These are phyloP conservation scores for Yoshiicerus persimilis DNA, from an alignment of 1,140 invertebrate genomes.

Conservation along the genomic window DNA sequence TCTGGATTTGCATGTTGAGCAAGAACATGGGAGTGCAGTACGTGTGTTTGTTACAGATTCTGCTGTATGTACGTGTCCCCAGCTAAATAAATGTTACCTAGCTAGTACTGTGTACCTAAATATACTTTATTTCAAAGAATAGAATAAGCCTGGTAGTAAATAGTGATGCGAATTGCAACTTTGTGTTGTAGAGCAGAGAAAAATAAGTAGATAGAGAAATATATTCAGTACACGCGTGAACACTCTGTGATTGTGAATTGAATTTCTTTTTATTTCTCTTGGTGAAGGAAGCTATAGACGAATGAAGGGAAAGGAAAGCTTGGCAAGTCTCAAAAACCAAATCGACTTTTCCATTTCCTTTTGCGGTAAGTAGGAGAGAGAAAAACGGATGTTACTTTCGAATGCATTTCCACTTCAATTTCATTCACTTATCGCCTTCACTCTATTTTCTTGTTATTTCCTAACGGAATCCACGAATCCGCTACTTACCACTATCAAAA, in stretches of 20 bases:
- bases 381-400: conserved; percentile 32
- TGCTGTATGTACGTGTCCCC: not conserved
- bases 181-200: not conserved
- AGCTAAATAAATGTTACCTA: not conserved
- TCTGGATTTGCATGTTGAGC: not conserved
- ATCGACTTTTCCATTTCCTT: conserved; percentile 45
- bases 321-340: not conserved
- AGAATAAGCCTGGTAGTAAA: no score
- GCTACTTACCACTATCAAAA: not conserved
- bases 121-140: no score
- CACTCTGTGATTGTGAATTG: conserved; percentile 27
- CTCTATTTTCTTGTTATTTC: not conserved
- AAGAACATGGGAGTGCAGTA: no score
- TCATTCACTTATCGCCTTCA: conserved; percentile 39
- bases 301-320: not conserved
- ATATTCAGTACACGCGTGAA: conserved; percentile 36
- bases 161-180: no score
- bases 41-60: not conserved
- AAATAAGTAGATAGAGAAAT: not conserved
- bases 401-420: conserved; percentile 41
- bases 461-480: not conserved
- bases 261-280: conserved; percentile 28
- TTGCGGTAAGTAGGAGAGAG: not conserved
- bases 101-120: no score
- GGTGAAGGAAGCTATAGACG: not conserved